Base-by-base conservation (phyloP, 2,888 invertebrate species). In the Parnassius smintheus region DNA sequence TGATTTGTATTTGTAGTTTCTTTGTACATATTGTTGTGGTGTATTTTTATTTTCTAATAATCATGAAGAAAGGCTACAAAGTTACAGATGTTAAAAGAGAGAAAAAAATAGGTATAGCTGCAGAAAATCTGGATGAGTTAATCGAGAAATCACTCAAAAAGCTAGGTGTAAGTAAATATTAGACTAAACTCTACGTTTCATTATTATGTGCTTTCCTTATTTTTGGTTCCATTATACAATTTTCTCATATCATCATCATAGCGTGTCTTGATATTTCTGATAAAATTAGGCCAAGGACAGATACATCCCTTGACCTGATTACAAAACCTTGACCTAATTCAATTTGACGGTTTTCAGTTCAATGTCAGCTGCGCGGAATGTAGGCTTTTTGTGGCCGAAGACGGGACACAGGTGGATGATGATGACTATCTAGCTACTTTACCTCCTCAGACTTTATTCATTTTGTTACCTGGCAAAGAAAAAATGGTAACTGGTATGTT, bases 381-480 rank as follows among this genome's bases (percentile, higher is more conserved):
- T 73, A 87, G 92, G 63, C 83, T 94, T 49, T 93, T 88, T 79
- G 88, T 94, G 66, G 93, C 94, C 25, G 90, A 92, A 70, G 96
- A 96, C 83, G 96, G 96, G 58, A 95, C 95, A 44, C 89, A 93
- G 70, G 93, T 96, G 18, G 94, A 94, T 53, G 95, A 95, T 72
- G 95, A 97, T 70, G 96, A 95, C 45, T 97, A 96, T 80, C 94
- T 97, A 73, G 85, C 91, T 67, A 95, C 95, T 0, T 77, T 97
- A 60, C 94, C 95, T 56, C 86, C 96, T 0, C 97, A 97, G 81
- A 96, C 96, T 0, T 89, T 96, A 13, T 92, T 97, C 63, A 94
- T 96, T 64, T 81, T 93, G 53, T 86, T 92, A 60, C 85, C 85
- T 67, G 77, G 86, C 61, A 85, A 91, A 68, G 92, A 93, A 71